Conservation (phyloP, 2,888 invertebrate species). For the Microplitis manilae region DNA sequence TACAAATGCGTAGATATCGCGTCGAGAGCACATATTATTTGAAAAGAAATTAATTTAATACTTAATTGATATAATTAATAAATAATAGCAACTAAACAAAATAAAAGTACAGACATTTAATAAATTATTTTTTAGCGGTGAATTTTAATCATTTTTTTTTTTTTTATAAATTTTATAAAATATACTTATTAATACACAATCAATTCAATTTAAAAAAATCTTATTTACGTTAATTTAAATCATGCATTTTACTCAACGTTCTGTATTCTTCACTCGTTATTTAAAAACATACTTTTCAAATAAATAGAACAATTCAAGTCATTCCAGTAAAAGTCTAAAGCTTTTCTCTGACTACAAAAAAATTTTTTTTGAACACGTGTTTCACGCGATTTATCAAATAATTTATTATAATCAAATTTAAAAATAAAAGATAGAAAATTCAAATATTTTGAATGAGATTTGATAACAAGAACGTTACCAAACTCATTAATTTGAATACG, state of each 20-base stretch:
- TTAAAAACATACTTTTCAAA: conserved; percentile 7
- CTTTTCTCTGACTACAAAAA: not conserved
- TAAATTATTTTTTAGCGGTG: not conserved
- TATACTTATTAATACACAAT: not conserved
- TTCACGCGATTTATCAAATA: too few species aligned
- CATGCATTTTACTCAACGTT: conserved; percentile 1
- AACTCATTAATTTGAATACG: too few species aligned
- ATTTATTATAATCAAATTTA: too few species aligned
- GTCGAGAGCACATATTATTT: conserved; percentile 39
- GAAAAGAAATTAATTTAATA: conserved; percentile 23
- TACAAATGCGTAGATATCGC: conserved; percentile 46
- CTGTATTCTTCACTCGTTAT: not conserved
- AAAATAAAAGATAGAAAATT: too few species aligned
- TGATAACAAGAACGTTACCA: too few species aligned
- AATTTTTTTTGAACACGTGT: not conserved
- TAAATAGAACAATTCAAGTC: not conserved
- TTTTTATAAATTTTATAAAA: conserved; percentile 10
- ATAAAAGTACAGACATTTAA: conserved; percentile 22
- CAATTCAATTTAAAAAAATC: not conserved
- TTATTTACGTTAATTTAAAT: not conserved
- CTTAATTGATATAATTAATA: conserved; percentile 35
- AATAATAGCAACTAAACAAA: conserved; percentile 19
- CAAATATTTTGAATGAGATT: too few species aligned
- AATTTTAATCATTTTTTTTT: not conserved
- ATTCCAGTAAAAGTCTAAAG: too few species aligned